Conservation (phyloP, 2,888 invertebrate species). For the Cyclophora punctaria region DNA sequence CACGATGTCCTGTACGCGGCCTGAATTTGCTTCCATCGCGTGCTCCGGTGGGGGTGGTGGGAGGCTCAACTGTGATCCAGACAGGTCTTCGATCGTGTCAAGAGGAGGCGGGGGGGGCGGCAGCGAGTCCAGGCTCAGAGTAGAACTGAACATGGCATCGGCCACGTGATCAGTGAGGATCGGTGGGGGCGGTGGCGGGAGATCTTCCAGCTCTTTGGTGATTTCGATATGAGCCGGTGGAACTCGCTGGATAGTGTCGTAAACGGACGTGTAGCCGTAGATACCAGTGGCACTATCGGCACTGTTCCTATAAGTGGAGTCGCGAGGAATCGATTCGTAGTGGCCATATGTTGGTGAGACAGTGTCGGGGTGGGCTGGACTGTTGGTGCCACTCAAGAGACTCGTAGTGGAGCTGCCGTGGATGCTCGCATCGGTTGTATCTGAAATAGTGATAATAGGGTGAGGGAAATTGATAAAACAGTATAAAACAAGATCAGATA, state of each 20-base stretch:
- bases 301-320: slow-evolving; percentile 40
- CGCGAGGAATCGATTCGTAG: slow-evolving; percentile 50
- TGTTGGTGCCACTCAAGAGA: slow-evolving; percentile 30
- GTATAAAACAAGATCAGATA: background rate
- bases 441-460: slow-evolving; percentile 21
- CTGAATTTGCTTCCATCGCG: slow-evolving; percentile 49
- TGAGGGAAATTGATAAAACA: background rate
- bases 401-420: slow-evolving; percentile 31
- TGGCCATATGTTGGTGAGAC: slow-evolving; percentile 45
- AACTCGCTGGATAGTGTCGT: slow-evolving; percentile 56
- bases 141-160: slow-evolving; percentile 81
- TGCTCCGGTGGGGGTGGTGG: slow-evolving; percentile 83
- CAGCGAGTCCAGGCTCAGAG: slow-evolving; percentile 85
- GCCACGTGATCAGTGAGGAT: slow-evolving; percentile 56
- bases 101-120: slow-evolving; percentile 87
- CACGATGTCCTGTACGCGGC: slow-evolving; percentile 61
- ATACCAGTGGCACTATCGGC: slow-evolving; percentile 48
- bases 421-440: slow-evolving; percentile 35
- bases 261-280: slow-evolving; percentile 67
- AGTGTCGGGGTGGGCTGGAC: slow-evolving; percentile 36
- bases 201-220: slow-evolving; percentile 53
- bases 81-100: slow-evolving; percentile 73
- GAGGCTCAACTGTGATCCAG: slow-evolving; percentile 83
- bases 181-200: slow-evolving; percentile 83
- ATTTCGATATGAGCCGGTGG: slow-evolving; percentile 78